Percentiles rank a stretch among this genome's conserved stretches.
These are phyloP conservation scores for Drosophila fuyamai DNA, from an alignment of 1,140 invertebrate species.

Conservation along the genomic window DNA sequence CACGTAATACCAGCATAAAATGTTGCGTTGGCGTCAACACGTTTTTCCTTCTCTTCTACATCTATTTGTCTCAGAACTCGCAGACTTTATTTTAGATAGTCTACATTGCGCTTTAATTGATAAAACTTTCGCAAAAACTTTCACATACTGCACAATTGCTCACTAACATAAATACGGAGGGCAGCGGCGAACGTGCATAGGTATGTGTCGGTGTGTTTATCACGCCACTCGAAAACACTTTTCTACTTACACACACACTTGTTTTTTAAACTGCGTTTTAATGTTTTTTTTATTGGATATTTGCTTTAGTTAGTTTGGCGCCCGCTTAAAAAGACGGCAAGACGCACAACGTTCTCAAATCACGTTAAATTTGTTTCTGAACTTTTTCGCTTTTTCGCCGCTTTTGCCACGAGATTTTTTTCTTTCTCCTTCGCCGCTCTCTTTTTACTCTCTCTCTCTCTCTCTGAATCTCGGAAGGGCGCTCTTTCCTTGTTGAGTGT, in stretches of 20 bases:
- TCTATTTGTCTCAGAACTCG: neutral
- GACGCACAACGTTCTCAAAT: conserved; percentile 52
- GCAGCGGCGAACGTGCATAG: neutral
- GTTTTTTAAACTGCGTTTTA: conserved; percentile 59
- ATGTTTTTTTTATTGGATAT: conserved; percentile 25
- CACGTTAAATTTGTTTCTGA: conserved; percentile 64
- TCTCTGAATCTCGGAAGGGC: neutral
- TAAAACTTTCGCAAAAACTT: conserved; percentile 62
- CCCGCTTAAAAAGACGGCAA: conserved; percentile 48
- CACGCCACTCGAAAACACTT: conserved; percentile 50
- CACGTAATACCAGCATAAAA: conserved; percentile 39
- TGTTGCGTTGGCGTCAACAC: conserved; percentile 49
- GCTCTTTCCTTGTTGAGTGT: conserved; percentile 1
- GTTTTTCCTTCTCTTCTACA: conserved; percentile 1
- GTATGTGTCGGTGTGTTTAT: conserved; percentile 17
- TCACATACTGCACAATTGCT: conserved; percentile 66
- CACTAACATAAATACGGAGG: conserved; percentile 23
- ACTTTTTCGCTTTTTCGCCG: conserved; percentile 38
- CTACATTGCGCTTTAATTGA: conserved; percentile 34
- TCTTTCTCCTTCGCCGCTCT: conserved; percentile 54
- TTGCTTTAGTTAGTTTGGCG: conserved; percentile 46
- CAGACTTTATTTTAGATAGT: conserved; percentile 24
- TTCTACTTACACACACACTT: conserved; percentile 57
- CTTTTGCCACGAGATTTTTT: conserved; percentile 68
- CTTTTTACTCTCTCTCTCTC: conserved; percentile 18